Conservation (phyloP, 2,113 vertebrate species). For the Conger conger region DNA sequence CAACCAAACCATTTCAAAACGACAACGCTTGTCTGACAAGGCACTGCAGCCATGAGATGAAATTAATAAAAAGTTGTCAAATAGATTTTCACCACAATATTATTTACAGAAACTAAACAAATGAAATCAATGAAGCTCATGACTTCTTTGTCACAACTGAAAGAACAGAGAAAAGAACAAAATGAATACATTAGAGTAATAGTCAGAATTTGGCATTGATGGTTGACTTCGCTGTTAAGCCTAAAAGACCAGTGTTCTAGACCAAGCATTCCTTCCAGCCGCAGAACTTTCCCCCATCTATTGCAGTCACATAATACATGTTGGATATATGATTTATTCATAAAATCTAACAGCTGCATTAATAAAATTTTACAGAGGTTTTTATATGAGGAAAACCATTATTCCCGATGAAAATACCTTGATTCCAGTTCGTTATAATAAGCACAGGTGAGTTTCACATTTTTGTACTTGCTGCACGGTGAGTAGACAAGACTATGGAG, state of each 20-base stretch:
- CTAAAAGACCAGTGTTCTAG: constrained; percentile 26
- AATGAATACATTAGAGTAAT: constrained; percentile 14
- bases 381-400: too few relatives aligned
- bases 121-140: constrained; percentile 1
- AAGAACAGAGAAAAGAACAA: neutral
- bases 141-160: neutral
- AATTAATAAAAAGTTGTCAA: constrained; percentile 40
- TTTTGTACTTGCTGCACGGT: neutral
- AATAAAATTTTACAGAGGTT: too few relatives aligned
- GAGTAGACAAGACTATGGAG: neutral
- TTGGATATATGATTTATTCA: neutral
- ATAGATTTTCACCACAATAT: constrained; percentile 23
- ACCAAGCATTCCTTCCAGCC: constrained; percentile 22
- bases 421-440: neutral
- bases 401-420: neutral
- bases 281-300: constrained; percentile 2
- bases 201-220: constrained; percentile 36
- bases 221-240: constrained; percentile 29
- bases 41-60: constrained; percentile 56
- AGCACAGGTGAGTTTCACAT: neutral
- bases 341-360: neutral
- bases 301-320: constrained; percentile 3
- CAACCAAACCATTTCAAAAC: constrained; percentile 54
- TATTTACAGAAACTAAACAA: constrained; percentile 11
- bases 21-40: constrained; percentile 53